Base-by-base conservation (phyloP, 2,888 invertebrate species). In the Machimus rusticus region DNA sequence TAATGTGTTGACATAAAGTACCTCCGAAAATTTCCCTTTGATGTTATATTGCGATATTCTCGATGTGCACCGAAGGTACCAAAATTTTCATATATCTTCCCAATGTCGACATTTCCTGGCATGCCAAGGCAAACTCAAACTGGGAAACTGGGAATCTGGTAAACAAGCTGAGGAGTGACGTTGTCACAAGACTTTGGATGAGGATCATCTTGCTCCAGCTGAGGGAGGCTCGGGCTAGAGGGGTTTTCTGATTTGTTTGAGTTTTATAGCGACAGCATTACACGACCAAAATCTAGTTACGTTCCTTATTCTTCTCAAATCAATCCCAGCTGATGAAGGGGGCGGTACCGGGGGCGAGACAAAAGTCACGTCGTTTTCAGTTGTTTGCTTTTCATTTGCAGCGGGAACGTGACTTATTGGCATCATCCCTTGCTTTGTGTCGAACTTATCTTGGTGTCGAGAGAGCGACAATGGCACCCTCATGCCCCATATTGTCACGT, bases 191-290 rank as follows among this genome's bases (percentile, higher is more conserved):
- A 1, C 28, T n/a, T n/a, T 66, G 66, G 66, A 76, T 76, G 8
- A 76, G 76, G 37, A 76, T 34, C n/a, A 37, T 31, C 76, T 37
- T 34, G 19, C 34, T 76, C 8, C 8, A 37, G n/a, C n/a, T 12
- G 9, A 37, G 6, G 31, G 12, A 39, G 39, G 39, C 39, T 39
- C 12, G 39, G 39, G 39, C 39, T 5, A 28, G 76, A n/a, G 34
- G 37, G 76, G 37, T 37, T n/a, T 76, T 37, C n/a, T 76, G 76
- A 76, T 76, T 76, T 76, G 76, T 37, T 76, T 76, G 76, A 76
- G 76, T 76, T 76, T 37, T 76, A 37, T 76, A 76, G 76, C 76
- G 76, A 76, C 76, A 76, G 76, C 16, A 76, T 76, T 76, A 76
- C 76, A 76, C 37, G 76, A 76, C 37, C 37, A n/a, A 76, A 76